These are phyloP conservation scores for Glaucomys volans DNA, from an alignment of 2,113 vertebrate species.

Conservation along the genomic window DNA sequence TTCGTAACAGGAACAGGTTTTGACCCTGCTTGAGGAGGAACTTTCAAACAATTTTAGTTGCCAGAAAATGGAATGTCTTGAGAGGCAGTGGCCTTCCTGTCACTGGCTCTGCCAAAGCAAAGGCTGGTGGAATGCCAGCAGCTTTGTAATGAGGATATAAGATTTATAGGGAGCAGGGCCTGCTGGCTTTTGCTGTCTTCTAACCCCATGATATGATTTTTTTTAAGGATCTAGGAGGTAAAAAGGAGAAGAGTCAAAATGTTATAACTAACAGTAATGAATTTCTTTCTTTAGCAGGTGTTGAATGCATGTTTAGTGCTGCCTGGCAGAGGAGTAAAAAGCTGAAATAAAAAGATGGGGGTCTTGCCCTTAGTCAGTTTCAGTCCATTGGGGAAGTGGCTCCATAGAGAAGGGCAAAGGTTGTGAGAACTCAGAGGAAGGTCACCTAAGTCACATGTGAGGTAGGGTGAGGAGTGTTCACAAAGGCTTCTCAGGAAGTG, in stretches of 20 bases:
- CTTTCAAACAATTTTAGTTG: constrained; percentile 23
- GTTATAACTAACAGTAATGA: neutral
- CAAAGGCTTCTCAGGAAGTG: neutral
- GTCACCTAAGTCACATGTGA: neutral
- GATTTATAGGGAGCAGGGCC: neutral
- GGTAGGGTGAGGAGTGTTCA: neutral
- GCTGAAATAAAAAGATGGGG: neutral
- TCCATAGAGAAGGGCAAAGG: neutral
- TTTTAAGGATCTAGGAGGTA: neutral
- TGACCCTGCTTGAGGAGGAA: constrained; percentile 18
- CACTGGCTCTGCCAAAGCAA: neutral
- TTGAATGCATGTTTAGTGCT: neutral
- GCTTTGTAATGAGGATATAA: neutral
- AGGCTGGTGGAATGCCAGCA: neutral
- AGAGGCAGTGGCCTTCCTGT: constrained; percentile 38
- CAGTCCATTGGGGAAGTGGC: neutral
- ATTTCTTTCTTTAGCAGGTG: neutral
- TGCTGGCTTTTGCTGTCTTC: neutral
- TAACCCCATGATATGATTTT: neutral
- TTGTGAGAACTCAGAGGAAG: neutral
- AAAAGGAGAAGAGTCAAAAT: neutral
- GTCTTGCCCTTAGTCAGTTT: neutral
- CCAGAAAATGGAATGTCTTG: constrained; percentile 28
- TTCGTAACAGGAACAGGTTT: neutral
- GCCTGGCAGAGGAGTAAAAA: neutral